A percentile compares a stretch with the other conserved stretches of the same genome.
These are phyloP conservation scores for Euphonia xanthogaster DNA, from an alignment of 2,797 vertebrate species.

Conservation along the genomic window DNA sequence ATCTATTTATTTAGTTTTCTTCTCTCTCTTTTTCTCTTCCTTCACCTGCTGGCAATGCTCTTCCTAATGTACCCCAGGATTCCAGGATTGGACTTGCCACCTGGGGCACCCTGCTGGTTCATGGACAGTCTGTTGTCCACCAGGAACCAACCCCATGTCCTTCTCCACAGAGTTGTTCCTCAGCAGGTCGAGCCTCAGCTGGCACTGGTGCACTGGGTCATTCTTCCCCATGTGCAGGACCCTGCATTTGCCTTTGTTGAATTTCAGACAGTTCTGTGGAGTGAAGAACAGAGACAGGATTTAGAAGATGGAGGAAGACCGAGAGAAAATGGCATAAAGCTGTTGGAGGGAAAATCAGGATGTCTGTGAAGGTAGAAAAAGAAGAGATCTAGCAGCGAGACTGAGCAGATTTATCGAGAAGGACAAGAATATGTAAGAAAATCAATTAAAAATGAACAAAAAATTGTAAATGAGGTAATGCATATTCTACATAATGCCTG, in stretches of 20 bases:
- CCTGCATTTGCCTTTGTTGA: neutral
- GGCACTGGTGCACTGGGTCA: rapidly evolving
- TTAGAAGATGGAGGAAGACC: neutral
- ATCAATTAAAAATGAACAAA: neutral
- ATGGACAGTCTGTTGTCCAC: neutral
- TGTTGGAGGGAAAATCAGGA: neutral
- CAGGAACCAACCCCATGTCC: neutral
- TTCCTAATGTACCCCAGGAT: neutral
- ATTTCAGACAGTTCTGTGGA: neutral
- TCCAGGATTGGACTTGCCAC: too few species aligned
- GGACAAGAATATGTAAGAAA: neutral
- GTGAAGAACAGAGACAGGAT: neutral
- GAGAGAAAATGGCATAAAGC: neutral
- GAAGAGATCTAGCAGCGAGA: neutral
- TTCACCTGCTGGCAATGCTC: neutral
- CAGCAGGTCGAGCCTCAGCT: neutral
- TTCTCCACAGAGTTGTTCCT: neutral
- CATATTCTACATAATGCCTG: neutral
- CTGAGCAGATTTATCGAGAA: neutral
- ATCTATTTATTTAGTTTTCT: neutral
- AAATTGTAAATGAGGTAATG: neutral
- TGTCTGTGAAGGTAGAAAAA: neutral
- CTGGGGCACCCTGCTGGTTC: neutral
- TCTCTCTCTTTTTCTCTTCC: neutral
- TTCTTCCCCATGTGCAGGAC: neutral